Conservation (phyloP, 2,113 vertebrate genomes). For the Boleophthalmus pectinirostris region DNA sequence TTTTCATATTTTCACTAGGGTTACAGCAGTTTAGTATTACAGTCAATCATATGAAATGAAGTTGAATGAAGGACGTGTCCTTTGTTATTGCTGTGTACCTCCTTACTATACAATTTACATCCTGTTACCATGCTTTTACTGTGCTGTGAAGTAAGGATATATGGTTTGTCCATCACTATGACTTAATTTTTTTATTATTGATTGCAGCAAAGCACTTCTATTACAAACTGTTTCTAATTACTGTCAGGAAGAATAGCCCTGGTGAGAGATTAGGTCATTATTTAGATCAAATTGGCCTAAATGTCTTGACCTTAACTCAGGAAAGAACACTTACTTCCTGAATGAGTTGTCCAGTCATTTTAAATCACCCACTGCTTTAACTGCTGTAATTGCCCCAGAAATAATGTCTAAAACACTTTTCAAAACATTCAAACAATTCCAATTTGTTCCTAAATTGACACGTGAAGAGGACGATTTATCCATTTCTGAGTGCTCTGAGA, state of each 20-base stretch:
- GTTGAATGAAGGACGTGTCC: too few relatives aligned
- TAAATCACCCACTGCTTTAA: constrained; percentile 21
- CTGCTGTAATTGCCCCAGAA: not conserved
- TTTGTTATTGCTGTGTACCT: too few relatives aligned
- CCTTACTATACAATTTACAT: too few relatives aligned
- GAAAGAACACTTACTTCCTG: not conserved
- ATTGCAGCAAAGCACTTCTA: too few relatives aligned
- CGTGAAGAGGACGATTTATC: constrained; percentile 47
- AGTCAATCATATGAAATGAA: too few relatives aligned
- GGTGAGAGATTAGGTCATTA: not conserved
- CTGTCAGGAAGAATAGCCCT: not conserved
- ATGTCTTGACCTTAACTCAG: constrained; percentile 1
- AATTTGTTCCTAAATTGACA: constrained; percentile 34
- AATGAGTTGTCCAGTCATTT: constrained; percentile 28
- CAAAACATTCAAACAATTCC: constrained; percentile 23
- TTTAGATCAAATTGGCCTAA: not conserved
- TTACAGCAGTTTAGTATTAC: too few relatives aligned
- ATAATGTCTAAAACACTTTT: constrained; percentile 22
- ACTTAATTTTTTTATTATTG: too few relatives aligned
- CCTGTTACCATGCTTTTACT: too few relatives aligned
- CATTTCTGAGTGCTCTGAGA: constrained; percentile 25
- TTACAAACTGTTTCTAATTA: not conserved
- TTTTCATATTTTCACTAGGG: too few relatives aligned
- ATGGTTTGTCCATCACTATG: too few relatives aligned
- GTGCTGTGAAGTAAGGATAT: too few relatives aligned